Base-by-base conservation (phyloP, 2,797 vertebrate genomes). In the Aeoliscus strigatus region DNA sequence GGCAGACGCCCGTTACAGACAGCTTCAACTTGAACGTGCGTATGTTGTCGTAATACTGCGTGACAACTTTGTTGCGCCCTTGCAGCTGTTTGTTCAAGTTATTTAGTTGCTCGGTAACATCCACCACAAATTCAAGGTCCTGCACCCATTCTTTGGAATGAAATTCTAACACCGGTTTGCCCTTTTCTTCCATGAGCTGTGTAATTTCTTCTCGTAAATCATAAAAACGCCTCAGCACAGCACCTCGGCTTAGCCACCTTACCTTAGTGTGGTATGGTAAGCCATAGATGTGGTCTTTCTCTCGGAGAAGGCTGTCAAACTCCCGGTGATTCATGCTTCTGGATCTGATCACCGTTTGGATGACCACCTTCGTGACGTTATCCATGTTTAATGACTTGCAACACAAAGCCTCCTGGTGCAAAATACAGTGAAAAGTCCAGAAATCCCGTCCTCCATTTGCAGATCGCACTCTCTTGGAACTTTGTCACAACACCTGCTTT, bases 361-460 rank as follows among this genome's bases (percentile, higher is more conserved):
- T 18, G 27, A 69, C 40, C 53, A 61, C 55, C 9, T 27, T 27
- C 56, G 70, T 64, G 16, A 73, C 21, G 8, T 63, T n/a, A 41
- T 65, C 40, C 44, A 51, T 66, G 27, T 45, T 46, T 23, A 66
- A n/a, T 1, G 49, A 24, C 28, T 62, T 66, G 42, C 38, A 42
- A 49, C 68, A 61, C 27, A 57, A 45, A 4, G 51, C 27, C 27
- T 11, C 11, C 27, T 27, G 27, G 9, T 27, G 27, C 27, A 27
- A 27, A 27, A 27, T 27, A 27, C 27, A 27, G 11, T 4, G 3
- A 27, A 27, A 27, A 27, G 27, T 27, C 27, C 27, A 27, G n/a
- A 27, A 11, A 27, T 27, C 27, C 10, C 8, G n/a, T 11, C 27
- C 8, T 27, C 27, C 27, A 27, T 27, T 27, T 27, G 27, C 27